Evolutionary conservation across 2,888 invertebrate species (phyloP).

Genomic region (Cancer borealis): DNA sequence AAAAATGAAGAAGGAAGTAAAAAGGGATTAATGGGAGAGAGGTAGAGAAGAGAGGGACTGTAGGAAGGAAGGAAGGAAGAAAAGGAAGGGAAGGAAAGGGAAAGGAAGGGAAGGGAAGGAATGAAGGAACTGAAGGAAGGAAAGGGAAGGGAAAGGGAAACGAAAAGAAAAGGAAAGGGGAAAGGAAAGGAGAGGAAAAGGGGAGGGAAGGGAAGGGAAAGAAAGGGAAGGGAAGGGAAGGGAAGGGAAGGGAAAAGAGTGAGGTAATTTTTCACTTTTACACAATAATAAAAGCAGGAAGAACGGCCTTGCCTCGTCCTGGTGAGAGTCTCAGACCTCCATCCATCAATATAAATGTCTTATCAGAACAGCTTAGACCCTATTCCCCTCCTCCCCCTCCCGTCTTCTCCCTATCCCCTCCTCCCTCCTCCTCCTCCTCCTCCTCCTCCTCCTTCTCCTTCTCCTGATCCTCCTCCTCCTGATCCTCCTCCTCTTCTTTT

Average conservation of each 20-base stretch:
- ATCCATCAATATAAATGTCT: conserved; percentile 31
- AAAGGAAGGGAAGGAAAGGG: not conserved
- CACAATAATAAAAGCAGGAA: not conserved
- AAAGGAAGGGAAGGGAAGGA: not conserved
- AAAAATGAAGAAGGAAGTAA: not conserved
- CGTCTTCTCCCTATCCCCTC: not conserved
- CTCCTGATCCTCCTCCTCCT: not conserved
- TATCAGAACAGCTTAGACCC: not conserved
- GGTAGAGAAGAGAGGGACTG: not conserved
- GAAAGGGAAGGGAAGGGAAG: not conserved
- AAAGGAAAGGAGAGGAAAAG: not conserved
- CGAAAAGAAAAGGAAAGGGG: no score
- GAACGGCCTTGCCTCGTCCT: not conserved
- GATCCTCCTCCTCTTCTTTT: not conserved
- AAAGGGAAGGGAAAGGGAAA: not conserved
- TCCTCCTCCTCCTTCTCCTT: not conserved
- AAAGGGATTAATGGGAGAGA: not conserved
- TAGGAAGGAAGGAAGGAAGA: not conserved
- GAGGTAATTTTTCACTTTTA: conserved; percentile 5
- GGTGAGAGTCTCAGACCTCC: not conserved
- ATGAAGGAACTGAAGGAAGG: not conserved
- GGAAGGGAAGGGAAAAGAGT: not conserved
- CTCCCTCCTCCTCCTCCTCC: not conserved
- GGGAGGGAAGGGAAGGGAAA: not conserved
- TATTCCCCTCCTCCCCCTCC: not conserved